Conservation (phyloP, 2,113 vertebrate genomes). For the Litocranius walleri region DNA sequence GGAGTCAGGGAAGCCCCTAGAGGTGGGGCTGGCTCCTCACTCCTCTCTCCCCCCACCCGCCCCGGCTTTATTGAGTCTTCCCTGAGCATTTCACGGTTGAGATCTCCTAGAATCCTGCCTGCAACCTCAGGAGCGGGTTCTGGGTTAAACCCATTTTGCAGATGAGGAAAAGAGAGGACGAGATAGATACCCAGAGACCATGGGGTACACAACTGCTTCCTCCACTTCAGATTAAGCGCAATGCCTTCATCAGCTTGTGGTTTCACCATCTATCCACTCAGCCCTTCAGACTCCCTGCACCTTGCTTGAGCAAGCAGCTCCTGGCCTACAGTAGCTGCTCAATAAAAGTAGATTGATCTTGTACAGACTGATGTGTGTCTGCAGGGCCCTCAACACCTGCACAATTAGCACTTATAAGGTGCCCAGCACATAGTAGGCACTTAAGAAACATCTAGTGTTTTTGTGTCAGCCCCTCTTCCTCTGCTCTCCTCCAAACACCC, state of each 20-base stretch:
- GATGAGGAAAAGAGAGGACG: neutral
- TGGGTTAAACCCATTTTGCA: neutral
- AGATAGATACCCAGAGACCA: neutral
- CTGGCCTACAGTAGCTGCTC: neutral
- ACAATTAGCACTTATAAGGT: neutral
- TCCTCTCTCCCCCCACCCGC: neutral
- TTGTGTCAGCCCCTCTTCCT: neutral
- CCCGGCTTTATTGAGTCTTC: neutral
- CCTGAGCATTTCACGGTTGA: neutral
- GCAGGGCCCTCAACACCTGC: accelerated
- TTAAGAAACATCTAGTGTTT: neutral
- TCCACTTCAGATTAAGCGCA: neutral
- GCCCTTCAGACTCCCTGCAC: neutral
- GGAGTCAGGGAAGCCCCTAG: accelerated
- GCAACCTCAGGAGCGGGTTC: neutral
- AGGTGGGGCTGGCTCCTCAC: neutral
- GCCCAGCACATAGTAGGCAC: neutral
- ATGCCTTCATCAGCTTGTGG: neutral
- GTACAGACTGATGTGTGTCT: accelerated
- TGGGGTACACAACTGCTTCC: neutral
- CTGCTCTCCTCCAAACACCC: neutral
- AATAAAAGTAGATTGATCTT: neutral
- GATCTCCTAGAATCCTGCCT: neutral
- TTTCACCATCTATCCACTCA: no score
- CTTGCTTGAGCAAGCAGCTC: neutral